Conservation (phyloP, 2,888 invertebrate species). For the Augiades crinisus region DNA sequence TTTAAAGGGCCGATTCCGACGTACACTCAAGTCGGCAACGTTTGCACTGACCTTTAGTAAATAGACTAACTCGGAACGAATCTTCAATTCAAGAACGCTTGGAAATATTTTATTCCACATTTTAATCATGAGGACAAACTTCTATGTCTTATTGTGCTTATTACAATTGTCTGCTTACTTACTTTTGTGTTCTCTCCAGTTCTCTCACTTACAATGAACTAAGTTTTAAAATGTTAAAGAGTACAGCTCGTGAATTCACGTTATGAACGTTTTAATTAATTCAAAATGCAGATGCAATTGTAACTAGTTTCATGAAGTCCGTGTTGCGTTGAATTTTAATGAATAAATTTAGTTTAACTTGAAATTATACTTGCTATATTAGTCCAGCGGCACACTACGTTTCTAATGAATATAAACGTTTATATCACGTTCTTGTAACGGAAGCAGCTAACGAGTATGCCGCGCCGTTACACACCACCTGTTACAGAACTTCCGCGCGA, state of each 20-base stretch:
- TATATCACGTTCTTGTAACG: too few species aligned
- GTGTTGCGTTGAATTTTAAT: background rate
- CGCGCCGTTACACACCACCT: too few species aligned
- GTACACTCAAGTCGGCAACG: background rate
- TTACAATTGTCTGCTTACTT: background rate
- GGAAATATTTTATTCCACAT: background rate
- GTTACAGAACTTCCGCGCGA: background rate
- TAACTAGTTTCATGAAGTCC: background rate
- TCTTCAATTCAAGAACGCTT: background rate
- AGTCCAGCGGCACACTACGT: background rate
- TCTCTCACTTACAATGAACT: background rate
- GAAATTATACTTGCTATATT: background rate
- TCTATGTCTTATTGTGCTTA: background rate
- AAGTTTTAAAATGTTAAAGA: background rate
- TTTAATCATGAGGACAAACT: background rate
- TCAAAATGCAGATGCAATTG: slow-evolving; percentile 8
- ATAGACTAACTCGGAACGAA: slow-evolving; percentile 1
- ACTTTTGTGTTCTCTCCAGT: background rate
- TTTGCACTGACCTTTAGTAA: slow-evolving; percentile 3
- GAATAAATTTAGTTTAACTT: slow-evolving; percentile 4
- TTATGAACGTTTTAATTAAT: slow-evolving; percentile 1
- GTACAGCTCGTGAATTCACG: background rate
- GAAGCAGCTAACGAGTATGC: too few species aligned
- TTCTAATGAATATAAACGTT: background rate
- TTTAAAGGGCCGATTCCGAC: slow-evolving; percentile 4